phyloP scores from a whole-genome alignment of 2,797 vertebrate genomes.

The Falco columbarius region DNA sequence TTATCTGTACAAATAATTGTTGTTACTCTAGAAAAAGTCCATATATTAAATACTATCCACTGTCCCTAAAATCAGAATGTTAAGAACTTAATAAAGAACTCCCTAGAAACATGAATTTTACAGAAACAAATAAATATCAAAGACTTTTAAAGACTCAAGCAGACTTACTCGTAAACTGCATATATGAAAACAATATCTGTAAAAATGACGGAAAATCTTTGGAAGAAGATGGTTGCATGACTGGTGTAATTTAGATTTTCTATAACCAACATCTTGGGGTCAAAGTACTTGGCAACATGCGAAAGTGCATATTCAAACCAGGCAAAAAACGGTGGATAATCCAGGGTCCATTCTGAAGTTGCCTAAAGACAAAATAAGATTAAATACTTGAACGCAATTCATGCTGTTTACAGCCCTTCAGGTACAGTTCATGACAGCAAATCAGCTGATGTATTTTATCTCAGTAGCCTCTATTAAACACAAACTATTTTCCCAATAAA shows the following conservation, averaged over 20 bases:
- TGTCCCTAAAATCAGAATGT: not conserved
- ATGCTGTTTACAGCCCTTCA: not conserved
- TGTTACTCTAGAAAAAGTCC: not conserved
- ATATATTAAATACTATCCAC: not conserved
- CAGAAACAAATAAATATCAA: not conserved
- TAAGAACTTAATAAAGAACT: not conserved
- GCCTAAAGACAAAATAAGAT: slow-evolving; percentile 76
- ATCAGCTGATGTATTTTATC: not conserved
- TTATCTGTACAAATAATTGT: not conserved
- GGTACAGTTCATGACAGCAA: not conserved
- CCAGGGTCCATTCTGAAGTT: slow-evolving; percentile 93
- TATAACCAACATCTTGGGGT: slow-evolving; percentile 88
- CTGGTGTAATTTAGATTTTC: slow-evolving; percentile 87
- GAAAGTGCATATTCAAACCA: slow-evolving; percentile 92
- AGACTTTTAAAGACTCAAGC: not conserved
- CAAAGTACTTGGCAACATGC: slow-evolving; percentile 84
- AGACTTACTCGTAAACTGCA: slow-evolving; percentile 88
- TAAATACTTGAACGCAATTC: not conserved
- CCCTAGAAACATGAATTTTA: not conserved
- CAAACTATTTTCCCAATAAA: not conserved
- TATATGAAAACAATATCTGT: slow-evolving; percentile 87
- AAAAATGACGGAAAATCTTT: slow-evolving; percentile 90
- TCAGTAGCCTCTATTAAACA: not conserved
- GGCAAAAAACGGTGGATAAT: slow-evolving; percentile 96
- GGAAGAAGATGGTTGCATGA: slow-evolving; percentile 85